Percentiles rank a stretch among this genome's conserved stretches.
Conservation (phyloP, 2,888 invertebrate genomes). For the Meiosimyza decipiens region DNA sequence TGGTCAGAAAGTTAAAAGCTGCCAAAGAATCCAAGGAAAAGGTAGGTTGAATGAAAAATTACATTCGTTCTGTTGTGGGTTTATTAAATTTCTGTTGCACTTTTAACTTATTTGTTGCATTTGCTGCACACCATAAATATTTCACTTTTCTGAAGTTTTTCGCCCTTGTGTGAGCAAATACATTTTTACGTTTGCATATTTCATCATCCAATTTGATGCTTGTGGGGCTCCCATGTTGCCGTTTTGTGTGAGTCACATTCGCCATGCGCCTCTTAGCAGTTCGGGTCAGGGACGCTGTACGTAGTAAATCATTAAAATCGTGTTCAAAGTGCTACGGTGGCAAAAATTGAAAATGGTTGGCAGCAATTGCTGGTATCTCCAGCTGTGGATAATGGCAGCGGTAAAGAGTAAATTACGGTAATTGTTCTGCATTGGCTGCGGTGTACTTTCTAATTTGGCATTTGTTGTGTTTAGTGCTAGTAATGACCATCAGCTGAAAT, state of each 20-base stretch:
- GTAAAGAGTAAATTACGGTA: too few relatives aligned
- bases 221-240: not conserved
- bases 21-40: constrained; percentile 81
- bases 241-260: constrained; percentile 21
- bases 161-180: not conserved
- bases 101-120: constrained; percentile 1
- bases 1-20: constrained; percentile 83
- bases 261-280: not conserved
- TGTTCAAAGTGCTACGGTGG: too few relatives aligned
- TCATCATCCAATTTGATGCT: constrained; percentile 24
- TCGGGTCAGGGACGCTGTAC: too few relatives aligned
- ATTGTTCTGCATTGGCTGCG: too few relatives aligned
- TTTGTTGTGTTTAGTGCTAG: too few relatives aligned
- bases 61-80: constrained; percentile 6
- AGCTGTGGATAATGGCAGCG: too few relatives aligned
- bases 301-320: too few relatives aligned
- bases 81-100: constrained; percentile 3
- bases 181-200: constrained; percentile 5
- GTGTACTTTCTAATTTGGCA: too few relatives aligned
- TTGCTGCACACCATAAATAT: constrained; percentile 3
- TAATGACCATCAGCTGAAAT: too few relatives aligned
- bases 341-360: too few relatives aligned
- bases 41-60: constrained; percentile 67
- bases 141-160: not conserved
- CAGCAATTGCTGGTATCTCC: too few relatives aligned